Evolutionary conservation across 2,113 vertebrate species (phyloP).

Genomic region (Corapipo altera): DNA sequence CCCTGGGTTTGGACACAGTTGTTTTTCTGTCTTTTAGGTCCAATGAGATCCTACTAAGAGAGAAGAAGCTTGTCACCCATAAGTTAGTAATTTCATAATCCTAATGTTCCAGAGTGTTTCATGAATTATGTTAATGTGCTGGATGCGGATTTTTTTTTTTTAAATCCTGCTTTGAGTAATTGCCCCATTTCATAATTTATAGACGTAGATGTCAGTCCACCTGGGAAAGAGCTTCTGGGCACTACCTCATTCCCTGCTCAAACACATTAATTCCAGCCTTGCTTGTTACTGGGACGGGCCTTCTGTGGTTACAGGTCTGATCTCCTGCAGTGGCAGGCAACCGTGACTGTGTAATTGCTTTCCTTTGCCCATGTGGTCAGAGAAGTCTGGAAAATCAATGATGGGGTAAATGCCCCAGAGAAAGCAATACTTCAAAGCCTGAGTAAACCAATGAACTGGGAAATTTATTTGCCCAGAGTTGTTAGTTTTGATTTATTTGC

Average conservation of each 20-base stretch:
- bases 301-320: background rate
- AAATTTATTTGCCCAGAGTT: background rate
- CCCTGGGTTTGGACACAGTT: background rate
- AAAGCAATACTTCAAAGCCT: background rate
- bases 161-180: background rate
- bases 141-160: background rate
- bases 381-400: background rate
- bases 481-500: slow-evolving; percentile 7
- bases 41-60: background rate
- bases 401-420: background rate
- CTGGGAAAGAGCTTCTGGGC: background rate
- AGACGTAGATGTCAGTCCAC: background rate
- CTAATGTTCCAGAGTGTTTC: background rate
- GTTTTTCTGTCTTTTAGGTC: background rate
- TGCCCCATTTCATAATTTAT: background rate
- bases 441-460: background rate
- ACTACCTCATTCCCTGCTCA: background rate
- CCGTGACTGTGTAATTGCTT: background rate
- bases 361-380: background rate
- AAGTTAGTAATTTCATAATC: background rate
- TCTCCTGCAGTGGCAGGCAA: background rate
- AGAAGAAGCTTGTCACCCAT: background rate
- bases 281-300: background rate
- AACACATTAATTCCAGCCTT: background rate
- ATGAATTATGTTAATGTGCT: background rate